A percentile compares a stretch with the other conserved stretches of the same genome.
Conservation (phyloP, 2,797 vertebrate genomes). For the Knipowitschia caucasica region DNA sequence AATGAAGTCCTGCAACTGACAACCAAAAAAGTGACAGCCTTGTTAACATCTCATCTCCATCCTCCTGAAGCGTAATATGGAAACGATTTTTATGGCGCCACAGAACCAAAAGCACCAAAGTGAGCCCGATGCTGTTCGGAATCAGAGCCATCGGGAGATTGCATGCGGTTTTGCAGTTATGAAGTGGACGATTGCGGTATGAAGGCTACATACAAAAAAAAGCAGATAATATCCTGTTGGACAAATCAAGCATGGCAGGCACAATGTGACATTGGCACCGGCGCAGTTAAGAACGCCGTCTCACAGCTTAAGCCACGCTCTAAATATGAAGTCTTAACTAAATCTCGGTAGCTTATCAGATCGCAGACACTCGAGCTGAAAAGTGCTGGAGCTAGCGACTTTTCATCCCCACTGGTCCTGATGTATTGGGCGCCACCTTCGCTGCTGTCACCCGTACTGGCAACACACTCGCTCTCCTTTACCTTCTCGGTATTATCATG, state of each 20-base stretch:
- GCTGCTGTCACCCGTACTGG: conserved; percentile 47
- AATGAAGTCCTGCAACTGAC: conserved; percentile 16
- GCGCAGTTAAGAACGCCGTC: conserved; percentile 66
- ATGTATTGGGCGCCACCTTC: conserved; percentile 69
- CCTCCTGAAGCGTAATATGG: conserved; percentile 20
- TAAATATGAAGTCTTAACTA: conserved; percentile 78
- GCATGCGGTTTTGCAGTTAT: conserved; percentile 38
- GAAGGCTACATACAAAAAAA: conserved; percentile 42
- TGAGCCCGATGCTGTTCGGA: conserved; percentile 13
- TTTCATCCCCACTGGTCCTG: conserved; percentile 67
- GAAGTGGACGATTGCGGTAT: conserved; percentile 31
- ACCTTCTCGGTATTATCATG: conserved; percentile 62
- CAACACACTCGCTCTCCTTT: conserved; percentile 34
- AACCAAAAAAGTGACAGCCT: conserved; percentile 1
- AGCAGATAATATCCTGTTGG: conserved; percentile 64
- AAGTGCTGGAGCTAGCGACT: conserved; percentile 71
- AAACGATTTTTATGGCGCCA: conserved; percentile 14
- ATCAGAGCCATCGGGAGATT: conserved; percentile 27
- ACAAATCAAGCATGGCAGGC: conserved; percentile 64
- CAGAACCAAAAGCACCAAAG: conserved; percentile 15
- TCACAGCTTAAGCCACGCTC: conserved; percentile 73
- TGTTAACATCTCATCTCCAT: neutral
- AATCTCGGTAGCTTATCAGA: conserved; percentile 76
- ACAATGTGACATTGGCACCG: conserved; percentile 76
- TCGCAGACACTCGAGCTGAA: conserved; percentile 70